Evolutionary conservation across 1,140 invertebrate species (phyloP), one percentile per base, ranked within the genome.

Genomic region (Cydia pomonella): DNA sequence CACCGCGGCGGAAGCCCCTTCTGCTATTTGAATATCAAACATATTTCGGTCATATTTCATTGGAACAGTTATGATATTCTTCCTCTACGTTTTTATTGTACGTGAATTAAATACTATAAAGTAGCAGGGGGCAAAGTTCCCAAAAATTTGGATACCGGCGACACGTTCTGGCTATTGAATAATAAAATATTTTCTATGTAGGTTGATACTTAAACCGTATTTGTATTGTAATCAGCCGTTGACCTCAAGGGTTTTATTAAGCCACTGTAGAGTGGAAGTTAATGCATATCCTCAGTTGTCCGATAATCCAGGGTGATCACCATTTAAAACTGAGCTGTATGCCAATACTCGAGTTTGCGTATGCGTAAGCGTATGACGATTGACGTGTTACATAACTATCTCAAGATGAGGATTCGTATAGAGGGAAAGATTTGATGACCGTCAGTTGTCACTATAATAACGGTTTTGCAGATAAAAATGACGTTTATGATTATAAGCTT

Each of bases 1-100:
- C 83, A 85, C 86, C 88, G 84, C 89, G 86, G 80, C 91, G 91
- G 91, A 93, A 91, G 87, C 82, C 82, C 90, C 86, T 84, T 84
- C 80, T 84, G 82, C 82, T 82, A 91, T 91, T 90, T 91, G 91
- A 92, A 92, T 93, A 92, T 93, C 87, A 92, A 92, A 90, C 82
- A 84, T 89, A 89, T 86, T 89, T 88, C 75, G 87, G 84, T 85
- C 82, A 92, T 92, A 92, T 88, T 89, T 92, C 88, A 92, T 92
- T 82, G 80, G 73, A 90, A 89, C 88, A 88, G 89, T 93, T 93
- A 93, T 93, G 86, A 92, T 91, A 91, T 93, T 90, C 88, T 90
- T 91, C 88, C 90, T 91, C 82, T 84, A 83, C 77, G 77, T 83
- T 85, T 84, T 89, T 87, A 89, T 89, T 77, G 80, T 80, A 87